Conservation (phyloP, 2,113 vertebrate genomes). For the Tupaia tana region DNA sequence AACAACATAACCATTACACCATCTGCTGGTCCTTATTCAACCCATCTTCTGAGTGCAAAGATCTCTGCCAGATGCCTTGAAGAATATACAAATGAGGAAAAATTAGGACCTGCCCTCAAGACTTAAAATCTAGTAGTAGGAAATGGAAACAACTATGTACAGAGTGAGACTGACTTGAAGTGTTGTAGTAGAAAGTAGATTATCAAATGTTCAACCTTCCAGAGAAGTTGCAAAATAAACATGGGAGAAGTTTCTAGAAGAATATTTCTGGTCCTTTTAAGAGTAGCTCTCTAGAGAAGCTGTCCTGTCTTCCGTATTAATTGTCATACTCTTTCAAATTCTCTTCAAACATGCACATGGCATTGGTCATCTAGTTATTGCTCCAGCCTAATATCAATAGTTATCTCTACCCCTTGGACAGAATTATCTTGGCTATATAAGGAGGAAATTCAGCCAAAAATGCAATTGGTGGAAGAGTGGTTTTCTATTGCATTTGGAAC, state of each 20-base stretch:
- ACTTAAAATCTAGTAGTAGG: not conserved
- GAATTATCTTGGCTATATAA: slow-evolving; percentile 72
- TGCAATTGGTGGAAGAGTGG: slow-evolving; percentile 76
- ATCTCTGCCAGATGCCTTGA: not conserved
- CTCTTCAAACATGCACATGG: slow-evolving; percentile 39
- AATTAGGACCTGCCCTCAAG: not conserved
- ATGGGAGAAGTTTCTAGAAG: slow-evolving; percentile 31
- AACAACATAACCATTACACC: too few relatives aligned
- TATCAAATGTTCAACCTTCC: not conserved
- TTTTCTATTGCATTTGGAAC: slow-evolving; percentile 80
- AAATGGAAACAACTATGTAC: not conserved
- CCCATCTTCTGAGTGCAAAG: not conserved
- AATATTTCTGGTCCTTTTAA: not conserved
- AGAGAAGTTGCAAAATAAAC: slow-evolving; percentile 3
- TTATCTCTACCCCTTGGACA: slow-evolving; percentile 59
- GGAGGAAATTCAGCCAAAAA: slow-evolving; percentile 72
- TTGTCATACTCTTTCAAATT: slow-evolving; percentile 45
- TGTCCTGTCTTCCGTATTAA: not conserved
- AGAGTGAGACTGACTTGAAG: not conserved
- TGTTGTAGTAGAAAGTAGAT: not conserved
- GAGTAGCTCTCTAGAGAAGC: slow-evolving; percentile 16
- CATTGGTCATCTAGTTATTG: slow-evolving; percentile 56
- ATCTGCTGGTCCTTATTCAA: not conserved
- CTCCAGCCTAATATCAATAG: slow-evolving; percentile 6
- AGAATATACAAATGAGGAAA: not conserved